These are phyloP conservation scores for Chrysolina oricalcia DNA, from an alignment of 2,888 invertebrate species.

Conservation along the genomic window DNA sequence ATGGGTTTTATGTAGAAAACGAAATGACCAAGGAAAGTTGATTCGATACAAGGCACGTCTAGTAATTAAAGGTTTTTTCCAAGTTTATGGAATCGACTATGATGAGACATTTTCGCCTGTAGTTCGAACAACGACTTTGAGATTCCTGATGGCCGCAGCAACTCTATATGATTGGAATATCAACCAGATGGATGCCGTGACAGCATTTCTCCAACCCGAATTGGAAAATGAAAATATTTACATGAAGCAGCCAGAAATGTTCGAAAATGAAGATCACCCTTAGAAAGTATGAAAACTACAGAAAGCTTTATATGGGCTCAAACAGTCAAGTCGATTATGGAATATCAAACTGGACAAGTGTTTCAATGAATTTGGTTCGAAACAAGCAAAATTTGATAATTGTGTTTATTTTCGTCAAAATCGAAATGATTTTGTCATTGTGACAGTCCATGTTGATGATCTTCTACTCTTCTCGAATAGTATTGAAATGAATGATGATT, in stretches of 20 bases:
- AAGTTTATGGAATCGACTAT: neutral
- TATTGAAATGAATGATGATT: neutral
- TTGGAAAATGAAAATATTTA: neutral
- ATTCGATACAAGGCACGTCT: neutral
- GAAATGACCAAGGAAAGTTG: neutral
- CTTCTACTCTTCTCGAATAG: neutral
- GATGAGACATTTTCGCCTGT: neutral
- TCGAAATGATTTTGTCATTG: no score
- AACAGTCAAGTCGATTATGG: neutral
- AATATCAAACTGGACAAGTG: neutral
- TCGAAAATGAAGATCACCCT: neutral
- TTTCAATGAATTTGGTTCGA: constrained; percentile 1
- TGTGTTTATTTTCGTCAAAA: neutral
- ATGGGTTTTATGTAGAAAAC: neutral
- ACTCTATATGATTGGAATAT: neutral
- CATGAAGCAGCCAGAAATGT: neutral
- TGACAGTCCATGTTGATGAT: neutral
- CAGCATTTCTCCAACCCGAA: neutral
- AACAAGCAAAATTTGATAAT: neutral
- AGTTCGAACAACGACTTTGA: neutral
- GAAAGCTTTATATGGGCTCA: neutral
- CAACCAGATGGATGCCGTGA: neutral
- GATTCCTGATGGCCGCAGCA: neutral
- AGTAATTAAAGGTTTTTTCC: neutral
- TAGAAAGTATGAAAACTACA: neutral